These are phyloP conservation scores for Halcyon malimbica DNA, from an alignment of 2,113 vertebrate species.

Conservation along the genomic window DNA sequence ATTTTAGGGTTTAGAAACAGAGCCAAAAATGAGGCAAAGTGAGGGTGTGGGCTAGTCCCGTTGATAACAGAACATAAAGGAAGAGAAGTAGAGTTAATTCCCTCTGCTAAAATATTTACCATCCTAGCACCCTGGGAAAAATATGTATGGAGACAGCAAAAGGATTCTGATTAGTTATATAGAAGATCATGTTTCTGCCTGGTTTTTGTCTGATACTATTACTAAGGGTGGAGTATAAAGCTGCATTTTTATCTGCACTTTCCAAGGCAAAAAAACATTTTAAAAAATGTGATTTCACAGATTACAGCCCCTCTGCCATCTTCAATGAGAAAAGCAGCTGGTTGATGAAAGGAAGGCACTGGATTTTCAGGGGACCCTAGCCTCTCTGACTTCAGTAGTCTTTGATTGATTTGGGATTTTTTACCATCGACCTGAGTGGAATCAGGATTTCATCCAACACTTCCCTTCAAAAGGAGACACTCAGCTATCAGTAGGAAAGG, in stretches of 20 bases:
- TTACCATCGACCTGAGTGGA: not conserved
- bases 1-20: constrained; percentile 67
- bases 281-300: not conserved
- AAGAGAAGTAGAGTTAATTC: constrained; percentile 56
- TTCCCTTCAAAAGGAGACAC: not conserved
- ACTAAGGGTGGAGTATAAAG: not conserved
- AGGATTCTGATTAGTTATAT: constrained; percentile 36
- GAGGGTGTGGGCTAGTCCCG: constrained; percentile 46
- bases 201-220: constrained; percentile 20
- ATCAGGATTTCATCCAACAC: not conserved
- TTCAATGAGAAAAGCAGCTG: not conserved
- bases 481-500: not conserved
- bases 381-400: not conserved
- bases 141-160: constrained; percentile 44
- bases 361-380: not conserved
- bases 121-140: constrained; percentile 65
- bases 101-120: constrained; percentile 66
- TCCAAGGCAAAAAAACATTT: not conserved
- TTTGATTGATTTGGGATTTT: not conserved
- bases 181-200: constrained; percentile 33
- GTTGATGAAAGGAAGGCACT: not conserved
- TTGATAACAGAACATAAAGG: constrained; percentile 59
- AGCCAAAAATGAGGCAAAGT: constrained; percentile 68
- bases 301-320: not conserved
- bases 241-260: constrained; percentile 16